Evolutionary conservation across 1,140 invertebrate species (phyloP).

Genomic region (Vollenhovia emeryi): DNA sequence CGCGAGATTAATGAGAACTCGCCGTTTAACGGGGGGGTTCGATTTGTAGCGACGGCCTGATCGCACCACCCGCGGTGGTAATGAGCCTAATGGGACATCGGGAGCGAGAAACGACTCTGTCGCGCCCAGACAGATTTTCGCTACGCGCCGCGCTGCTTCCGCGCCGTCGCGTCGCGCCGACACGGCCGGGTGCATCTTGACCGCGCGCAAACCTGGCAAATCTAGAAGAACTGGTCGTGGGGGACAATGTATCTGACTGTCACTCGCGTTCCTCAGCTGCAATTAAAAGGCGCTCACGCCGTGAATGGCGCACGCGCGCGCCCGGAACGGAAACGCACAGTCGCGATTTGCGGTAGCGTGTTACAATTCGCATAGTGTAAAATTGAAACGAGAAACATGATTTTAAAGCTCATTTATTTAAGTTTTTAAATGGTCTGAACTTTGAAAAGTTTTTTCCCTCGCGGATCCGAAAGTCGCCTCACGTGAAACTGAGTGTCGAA

Average conservation of each 20-base stretch:
- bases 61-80: slow-evolving; percentile 62
- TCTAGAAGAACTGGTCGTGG: slow-evolving; percentile 62
- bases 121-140: slow-evolving; percentile 55
- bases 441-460: background rate
- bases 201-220: slow-evolving; percentile 29
- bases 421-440: background rate
- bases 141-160: background rate
- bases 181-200: slow-evolving; percentile 59
- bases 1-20: slow-evolving; percentile 28
- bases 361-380: background rate
- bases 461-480: background rate
- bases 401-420: background rate
- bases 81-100: slow-evolving; percentile 65
- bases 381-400: background rate
- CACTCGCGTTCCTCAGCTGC: slow-evolving; percentile 32
- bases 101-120: slow-evolving; percentile 46
- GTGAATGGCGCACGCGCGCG: background rate
- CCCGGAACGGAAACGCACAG: background rate
- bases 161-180: background rate
- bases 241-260: slow-evolving; percentile 60
- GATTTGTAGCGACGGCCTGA: slow-evolving; percentile 56
- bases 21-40: slow-evolving; percentile 38
- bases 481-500: background rate
- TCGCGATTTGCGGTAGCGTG: background rate
- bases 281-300: slow-evolving; percentile 57